Percentiles rank a stretch among this genome's conserved stretches.
These are phyloP conservation scores for Torymus aiolomorphi DNA, from an alignment of 2,888 invertebrate genomes.

Conservation along the genomic window DNA sequence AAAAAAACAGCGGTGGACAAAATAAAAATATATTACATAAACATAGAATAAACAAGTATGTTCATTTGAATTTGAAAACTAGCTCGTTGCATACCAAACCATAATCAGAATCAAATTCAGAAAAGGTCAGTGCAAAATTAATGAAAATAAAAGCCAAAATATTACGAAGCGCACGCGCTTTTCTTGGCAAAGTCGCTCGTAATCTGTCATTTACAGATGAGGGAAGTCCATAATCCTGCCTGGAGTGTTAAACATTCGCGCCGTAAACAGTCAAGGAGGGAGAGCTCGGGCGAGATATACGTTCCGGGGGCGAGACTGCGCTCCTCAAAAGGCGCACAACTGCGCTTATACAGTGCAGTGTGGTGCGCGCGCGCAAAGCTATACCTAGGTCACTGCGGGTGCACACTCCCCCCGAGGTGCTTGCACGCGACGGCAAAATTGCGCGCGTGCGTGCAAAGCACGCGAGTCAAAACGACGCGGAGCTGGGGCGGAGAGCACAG, in stretches of 20 bases:
- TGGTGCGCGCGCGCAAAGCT: not conserved
- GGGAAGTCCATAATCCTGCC: constrained; percentile 21
- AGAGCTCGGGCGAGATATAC: not conserved
- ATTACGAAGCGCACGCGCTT: not conserved
- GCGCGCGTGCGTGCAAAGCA: constrained; percentile 8
- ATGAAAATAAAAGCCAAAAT: not conserved
- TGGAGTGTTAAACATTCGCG: constrained; percentile 4
- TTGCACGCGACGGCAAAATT: constrained; percentile 21
- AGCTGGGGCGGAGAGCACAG: too few species aligned
- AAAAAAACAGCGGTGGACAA: too few species aligned
- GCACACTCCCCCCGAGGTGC: constrained; percentile 8
- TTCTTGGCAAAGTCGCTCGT: not conserved
- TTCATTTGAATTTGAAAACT: too few species aligned
- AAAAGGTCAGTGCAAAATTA: not conserved
- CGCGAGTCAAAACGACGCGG: too few species aligned
- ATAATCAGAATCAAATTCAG: too few species aligned
- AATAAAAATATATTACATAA: too few species aligned
- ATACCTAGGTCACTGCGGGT: not conserved
- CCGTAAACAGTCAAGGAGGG: not conserved
- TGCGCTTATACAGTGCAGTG: not conserved
- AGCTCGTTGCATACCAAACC: too few species aligned
- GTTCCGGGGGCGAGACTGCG: not conserved
- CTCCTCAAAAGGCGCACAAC: too few species aligned
- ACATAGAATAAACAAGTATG: too few species aligned
- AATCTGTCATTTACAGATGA: constrained; percentile 27